phyloP scores from a whole-genome alignment of 2,113 vertebrate genomes.

The Atrichornis clamosus region DNA sequence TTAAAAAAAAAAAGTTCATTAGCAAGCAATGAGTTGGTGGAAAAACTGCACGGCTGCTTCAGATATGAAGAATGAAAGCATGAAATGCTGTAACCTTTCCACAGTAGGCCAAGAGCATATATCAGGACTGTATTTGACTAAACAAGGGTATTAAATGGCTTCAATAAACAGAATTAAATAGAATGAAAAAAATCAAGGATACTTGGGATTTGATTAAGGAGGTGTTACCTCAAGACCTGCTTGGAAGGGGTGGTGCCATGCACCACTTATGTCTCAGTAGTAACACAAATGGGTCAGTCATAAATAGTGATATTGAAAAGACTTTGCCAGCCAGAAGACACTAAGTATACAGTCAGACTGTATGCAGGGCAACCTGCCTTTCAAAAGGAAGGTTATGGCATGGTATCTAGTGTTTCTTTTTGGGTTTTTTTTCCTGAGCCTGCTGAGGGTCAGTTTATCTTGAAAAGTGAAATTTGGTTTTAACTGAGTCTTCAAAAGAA shows the following conservation, averaged over 20 bases:
- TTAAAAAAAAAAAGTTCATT: constrained; percentile 63
- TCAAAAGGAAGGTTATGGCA: neutral
- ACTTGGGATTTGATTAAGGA: constrained; percentile 50
- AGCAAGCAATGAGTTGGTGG: constrained; percentile 61
- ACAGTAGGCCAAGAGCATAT: constrained; percentile 19
- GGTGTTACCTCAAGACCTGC: constrained; percentile 30
- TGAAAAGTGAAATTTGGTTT: neutral
- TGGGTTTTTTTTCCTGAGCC: neutral
- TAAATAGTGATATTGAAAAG: neutral
- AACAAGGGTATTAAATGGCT: constrained; percentile 48
- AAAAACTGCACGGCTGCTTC: constrained; percentile 45
- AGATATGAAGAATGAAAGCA: constrained; percentile 47
- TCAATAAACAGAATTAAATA: constrained; percentile 50
- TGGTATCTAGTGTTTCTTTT: neutral
- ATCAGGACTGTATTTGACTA: constrained; percentile 9
- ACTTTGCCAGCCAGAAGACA: neutral
- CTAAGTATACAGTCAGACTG: neutral
- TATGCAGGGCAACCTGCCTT: neutral
- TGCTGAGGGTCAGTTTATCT: neutral
- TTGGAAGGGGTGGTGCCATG: neutral
- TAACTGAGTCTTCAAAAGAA: neutral
- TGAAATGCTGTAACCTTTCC: constrained; percentile 34
- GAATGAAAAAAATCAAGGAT: constrained; percentile 34
- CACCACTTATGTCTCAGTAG: neutral
- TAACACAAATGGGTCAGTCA: neutral